Conservation (phyloP, 2,797 vertebrate genomes). For the Poecile montanus region DNA sequence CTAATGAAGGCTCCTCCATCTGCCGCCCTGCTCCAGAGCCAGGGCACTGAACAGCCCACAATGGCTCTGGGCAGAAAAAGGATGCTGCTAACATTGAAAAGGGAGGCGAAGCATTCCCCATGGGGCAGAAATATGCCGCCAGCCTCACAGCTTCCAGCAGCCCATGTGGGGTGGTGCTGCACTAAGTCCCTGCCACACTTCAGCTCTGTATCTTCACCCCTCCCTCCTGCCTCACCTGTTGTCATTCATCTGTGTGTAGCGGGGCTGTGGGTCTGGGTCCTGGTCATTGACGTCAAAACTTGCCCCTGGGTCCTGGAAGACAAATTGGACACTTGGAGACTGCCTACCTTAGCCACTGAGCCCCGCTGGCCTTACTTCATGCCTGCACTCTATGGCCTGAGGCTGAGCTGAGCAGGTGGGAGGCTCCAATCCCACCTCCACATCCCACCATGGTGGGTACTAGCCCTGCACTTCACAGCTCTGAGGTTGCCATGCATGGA, state of each 20-base stretch:
- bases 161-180: neutral
- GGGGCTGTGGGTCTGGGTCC: slow-evolving; percentile 94
- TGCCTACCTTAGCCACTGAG: fast-evolving
- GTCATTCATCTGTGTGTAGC: slow-evolving; percentile 97
- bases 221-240: slow-evolving; percentile 85
- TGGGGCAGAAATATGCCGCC: neutral
- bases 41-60: neutral
- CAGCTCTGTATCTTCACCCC: slow-evolving; percentile 7
- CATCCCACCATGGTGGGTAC: neutral
- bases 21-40: neutral
- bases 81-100: fast-evolving
- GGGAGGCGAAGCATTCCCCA: neutral
- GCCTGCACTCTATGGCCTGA: too few relatives aligned
- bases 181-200: fast-evolving
- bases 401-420: neutral
- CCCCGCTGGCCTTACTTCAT: neutral
- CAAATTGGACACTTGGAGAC: neutral
- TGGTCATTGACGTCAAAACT: slow-evolving; percentile 98
- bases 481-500: neutral
- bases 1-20: neutral
- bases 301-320: slow-evolving; percentile 88
- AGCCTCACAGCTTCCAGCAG: neutral
- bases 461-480: neutral
- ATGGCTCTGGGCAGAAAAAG: neutral
- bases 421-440: neutral